phyloP scores from a whole-genome alignment of 2,797 vertebrate species.

The Chelon labrosus region DNA sequence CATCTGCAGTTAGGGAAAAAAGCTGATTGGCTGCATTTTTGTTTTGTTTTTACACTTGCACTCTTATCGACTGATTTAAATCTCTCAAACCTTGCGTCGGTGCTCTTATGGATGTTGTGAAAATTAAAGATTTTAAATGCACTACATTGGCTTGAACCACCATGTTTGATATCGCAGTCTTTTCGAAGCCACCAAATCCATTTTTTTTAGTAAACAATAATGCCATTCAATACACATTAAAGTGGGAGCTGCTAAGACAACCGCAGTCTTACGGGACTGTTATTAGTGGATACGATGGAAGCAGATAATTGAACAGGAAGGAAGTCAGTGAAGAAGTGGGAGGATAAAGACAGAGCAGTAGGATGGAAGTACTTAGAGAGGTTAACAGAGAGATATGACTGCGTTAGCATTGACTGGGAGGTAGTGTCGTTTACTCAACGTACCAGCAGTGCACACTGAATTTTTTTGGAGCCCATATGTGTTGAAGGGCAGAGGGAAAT shows the following conservation, averaged over 20 bases:
- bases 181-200: slow-evolving; percentile 2
- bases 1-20: not conserved
- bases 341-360: slow-evolving; percentile 28
- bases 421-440: slow-evolving; percentile 45
- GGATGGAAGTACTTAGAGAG: slow-evolving; percentile 46
- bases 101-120: too few relatives aligned
- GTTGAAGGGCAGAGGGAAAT: slow-evolving; percentile 4
- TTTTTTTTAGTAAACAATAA: not conserved
- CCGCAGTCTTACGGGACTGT: slow-evolving; percentile 9
- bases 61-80: not conserved
- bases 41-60: too few relatives aligned
- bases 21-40: not conserved
- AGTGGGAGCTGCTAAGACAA: not conserved
- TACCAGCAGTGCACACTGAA: slow-evolving; percentile 14
- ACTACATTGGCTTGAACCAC: not conserved
- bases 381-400: slow-evolving; percentile 41
- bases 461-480: slow-evolving; percentile 15
- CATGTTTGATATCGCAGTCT: not conserved
- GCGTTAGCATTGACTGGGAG: slow-evolving; percentile 43
- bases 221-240: slow-evolving; percentile 5
- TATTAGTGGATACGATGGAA: slow-evolving; percentile 34
- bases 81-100: not conserved
- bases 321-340: slow-evolving; percentile 38
- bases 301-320: slow-evolving; percentile 62
- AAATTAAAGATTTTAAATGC: not conserved